Conservation (phyloP, 2,113 vertebrate genomes). For the Melanerpes formicivorus region DNA sequence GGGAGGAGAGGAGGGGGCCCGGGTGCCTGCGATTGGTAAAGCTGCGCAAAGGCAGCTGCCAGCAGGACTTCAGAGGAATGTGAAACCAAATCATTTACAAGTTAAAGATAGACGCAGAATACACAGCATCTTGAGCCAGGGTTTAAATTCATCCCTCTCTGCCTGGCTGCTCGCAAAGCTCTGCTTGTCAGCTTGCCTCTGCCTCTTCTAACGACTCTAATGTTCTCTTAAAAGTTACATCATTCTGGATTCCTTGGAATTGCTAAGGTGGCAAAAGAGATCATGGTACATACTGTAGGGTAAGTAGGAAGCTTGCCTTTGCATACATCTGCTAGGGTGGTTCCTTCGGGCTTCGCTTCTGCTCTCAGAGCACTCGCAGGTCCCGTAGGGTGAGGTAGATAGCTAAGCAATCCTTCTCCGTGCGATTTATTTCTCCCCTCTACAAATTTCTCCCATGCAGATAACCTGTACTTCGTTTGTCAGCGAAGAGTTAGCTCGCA, state of each 20-base stretch:
- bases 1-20: slow-evolving; percentile 60
- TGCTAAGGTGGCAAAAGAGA: slow-evolving; percentile 47
- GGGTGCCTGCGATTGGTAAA: slow-evolving; percentile 84
- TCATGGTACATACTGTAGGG: slow-evolving; percentile 83
- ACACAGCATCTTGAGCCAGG: slow-evolving; percentile 79
- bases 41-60: slow-evolving; percentile 79
- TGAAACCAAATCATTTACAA: slow-evolving; percentile 89
- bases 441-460: background rate
- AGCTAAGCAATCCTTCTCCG: background rate
- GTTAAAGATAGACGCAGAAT: slow-evolving; percentile 96
- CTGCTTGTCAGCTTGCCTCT: slow-evolving; percentile 59
- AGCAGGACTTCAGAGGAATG: slow-evolving; percentile 91
- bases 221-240: slow-evolving; percentile 44
- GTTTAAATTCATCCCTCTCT: slow-evolving; percentile 81
- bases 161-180: slow-evolving; percentile 53
- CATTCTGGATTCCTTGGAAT: slow-evolving; percentile 61
- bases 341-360: slow-evolving; percentile 1
- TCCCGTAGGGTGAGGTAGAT: background rate
- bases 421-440: background rate
- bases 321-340: background rate
- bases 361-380: background rate
- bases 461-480: background rate
- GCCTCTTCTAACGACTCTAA: slow-evolving; percentile 8
- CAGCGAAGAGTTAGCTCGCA: background rate
- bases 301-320: slow-evolving; percentile 76